phyloP scores from a whole-genome alignment of 1,140 invertebrate genomes.

The Temnothorax longispinosus region DNA sequence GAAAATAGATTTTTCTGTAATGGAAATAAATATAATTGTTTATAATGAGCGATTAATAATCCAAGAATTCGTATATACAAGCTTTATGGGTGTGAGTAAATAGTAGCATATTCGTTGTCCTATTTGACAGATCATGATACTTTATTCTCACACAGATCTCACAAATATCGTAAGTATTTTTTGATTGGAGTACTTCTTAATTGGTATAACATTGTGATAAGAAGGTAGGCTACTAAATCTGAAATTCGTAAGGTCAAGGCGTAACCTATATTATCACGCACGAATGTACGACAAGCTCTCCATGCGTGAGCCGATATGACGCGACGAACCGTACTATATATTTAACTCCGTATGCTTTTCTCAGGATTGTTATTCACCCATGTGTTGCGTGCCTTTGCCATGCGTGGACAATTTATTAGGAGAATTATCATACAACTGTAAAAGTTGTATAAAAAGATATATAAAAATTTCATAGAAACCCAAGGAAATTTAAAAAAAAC shows the following conservation, averaged over 20 bases:
- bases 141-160: neutral
- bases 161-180: neutral
- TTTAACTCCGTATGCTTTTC: neutral
- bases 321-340: neutral
- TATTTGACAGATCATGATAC: neutral
- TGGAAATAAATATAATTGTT: neutral
- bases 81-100: neutral
- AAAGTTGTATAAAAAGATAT: neutral
- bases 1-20: neutral
- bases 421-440: neutral
- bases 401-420: neutral
- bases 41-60: neutral
- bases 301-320: neutral
- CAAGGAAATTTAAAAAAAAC: neutral
- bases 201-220: neutral
- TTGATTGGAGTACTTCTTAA: neutral
- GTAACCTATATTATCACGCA: slow-evolving; percentile 36
- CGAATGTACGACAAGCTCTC: neutral
- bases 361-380: slow-evolving; percentile 10
- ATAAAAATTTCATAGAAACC: neutral
- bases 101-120: neutral
- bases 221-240: neutral
- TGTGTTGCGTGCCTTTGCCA: neutral
- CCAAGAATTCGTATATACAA: neutral
- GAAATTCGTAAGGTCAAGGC: slow-evolving; percentile 32